Evolutionary conservation across 1,140 invertebrate species (phyloP), one percentile per base, ranked within the genome.

Genomic region (Pseudachorutes palmiensis): DNA sequence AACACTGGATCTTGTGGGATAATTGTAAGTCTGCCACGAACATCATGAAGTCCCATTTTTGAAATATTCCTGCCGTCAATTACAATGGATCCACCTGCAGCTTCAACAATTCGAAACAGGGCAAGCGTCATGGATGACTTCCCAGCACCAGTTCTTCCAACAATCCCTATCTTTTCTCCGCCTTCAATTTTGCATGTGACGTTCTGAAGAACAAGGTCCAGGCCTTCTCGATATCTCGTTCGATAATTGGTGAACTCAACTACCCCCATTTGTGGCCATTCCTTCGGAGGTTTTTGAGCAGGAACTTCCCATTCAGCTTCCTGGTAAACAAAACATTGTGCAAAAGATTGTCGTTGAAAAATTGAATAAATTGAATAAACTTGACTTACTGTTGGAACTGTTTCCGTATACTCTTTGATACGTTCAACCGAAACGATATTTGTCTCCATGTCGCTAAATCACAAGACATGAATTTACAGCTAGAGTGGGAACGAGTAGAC

Each of bases 371-470:
- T n/a, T 26, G 61, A 36, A 63, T 41, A 3, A 48, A 24, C n/a
- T 14, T 45, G 12, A 22, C 24, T 45, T 24, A 26, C 61, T 26
- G 16, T 64, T 29, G 24, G 51, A 5, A 83, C 80, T 0, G 89
- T 90, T 78, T 95, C 91, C 1, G 89, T 86, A 75, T 86, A 87
- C 73, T 87, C 84, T 64, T 81, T 81, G 14, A 86, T 79, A 75
- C 85, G 77, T 74, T 86, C 85, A 22, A 87, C 84, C 63, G 82
- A 79, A 2, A 87, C 84, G 65, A 86, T 84, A 74, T 86, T 85
- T 0, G 83, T 84, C 75, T 87, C 85, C 57, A 87, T 71, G 66
- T 86, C 84, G 64, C 80, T 60, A 31, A 31, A 28, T 9, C 2
- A 28, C 30, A 5, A 14, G 30, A 26, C 30, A 16, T 19, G 5